phyloP scores from a whole-genome alignment of 2,113 vertebrate species.

The Leptosomus discolor region DNA sequence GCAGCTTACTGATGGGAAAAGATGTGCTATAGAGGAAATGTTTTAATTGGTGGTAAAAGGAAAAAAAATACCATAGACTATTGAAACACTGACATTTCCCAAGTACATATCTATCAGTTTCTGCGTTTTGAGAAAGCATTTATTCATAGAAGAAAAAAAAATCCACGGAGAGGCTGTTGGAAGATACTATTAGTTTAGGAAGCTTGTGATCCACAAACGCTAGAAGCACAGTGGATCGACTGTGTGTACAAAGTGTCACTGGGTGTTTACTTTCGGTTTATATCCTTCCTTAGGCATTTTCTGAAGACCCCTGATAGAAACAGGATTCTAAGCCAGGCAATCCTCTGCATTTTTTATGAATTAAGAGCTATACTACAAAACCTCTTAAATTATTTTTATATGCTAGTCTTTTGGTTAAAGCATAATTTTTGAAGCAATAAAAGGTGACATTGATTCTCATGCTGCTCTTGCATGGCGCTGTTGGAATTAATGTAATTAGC shows the following conservation, averaged over 20 bases:
- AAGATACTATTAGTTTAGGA: background rate
- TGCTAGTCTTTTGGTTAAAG: background rate
- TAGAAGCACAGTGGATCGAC: background rate
- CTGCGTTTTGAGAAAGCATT: background rate
- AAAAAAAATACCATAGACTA: background rate
- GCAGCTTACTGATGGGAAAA: background rate
- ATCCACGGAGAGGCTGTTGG: background rate
- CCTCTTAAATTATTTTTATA: background rate
- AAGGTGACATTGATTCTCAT: background rate
- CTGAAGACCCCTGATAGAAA: background rate
- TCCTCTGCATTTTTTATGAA: background rate
- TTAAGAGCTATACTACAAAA: background rate
- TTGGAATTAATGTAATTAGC: background rate
- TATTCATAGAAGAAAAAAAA: background rate
- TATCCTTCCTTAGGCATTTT: background rate
- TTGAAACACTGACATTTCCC: background rate
- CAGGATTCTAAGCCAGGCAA: background rate
- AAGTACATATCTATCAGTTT: rapidly evolving
- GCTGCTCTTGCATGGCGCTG: background rate
- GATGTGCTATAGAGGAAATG: background rate
- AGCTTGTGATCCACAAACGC: background rate
- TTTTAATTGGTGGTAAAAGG: background rate
- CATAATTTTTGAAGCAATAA: background rate
- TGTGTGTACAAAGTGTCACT: background rate
- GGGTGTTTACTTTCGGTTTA: background rate